Conservation (phyloP, 2,888 invertebrate genomes). For the Trichogramma dendrolimi region DNA sequence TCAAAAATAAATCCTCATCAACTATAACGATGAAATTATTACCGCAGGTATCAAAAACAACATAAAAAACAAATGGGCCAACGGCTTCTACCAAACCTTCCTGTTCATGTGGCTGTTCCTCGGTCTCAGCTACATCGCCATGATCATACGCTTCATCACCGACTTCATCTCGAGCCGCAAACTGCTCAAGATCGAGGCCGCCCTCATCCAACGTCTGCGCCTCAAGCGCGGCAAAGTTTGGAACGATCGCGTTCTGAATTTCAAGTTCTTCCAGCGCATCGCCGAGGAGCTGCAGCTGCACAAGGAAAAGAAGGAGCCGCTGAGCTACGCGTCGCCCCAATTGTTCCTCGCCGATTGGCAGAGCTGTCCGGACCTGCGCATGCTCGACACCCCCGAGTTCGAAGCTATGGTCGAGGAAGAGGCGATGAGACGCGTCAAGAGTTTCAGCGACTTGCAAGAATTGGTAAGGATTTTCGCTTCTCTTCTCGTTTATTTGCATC, state of each 20-base stretch:
- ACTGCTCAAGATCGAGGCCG: slow-evolving; percentile 70
- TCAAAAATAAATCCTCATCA: too few relatives aligned
- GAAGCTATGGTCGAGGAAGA: too few relatives aligned
- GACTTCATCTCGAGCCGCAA: slow-evolving; percentile 73
- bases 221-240: slow-evolving; percentile 75
- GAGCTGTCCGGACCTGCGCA: too few relatives aligned
- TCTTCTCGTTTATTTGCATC: not conserved
- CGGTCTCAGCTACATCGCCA: slow-evolving; percentile 84
- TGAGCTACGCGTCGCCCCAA: too few relatives aligned
- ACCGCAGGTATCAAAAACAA: slow-evolving; percentile 31
- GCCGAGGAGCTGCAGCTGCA: slow-evolving; percentile 79
- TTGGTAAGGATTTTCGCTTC: not conserved
- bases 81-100: slow-evolving; percentile 71
- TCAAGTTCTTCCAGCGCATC: slow-evolving; percentile 68
- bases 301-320: slow-evolving; percentile 66
- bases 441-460: too few relatives aligned
- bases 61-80: slow-evolving; percentile 53
- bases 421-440: too few relatives aligned
- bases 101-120: slow-evolving; percentile 86
- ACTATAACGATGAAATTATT: too few relatives aligned
- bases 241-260: slow-evolving; percentile 71
- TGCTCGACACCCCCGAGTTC: too few relatives aligned
- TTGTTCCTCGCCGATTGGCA: too few relatives aligned
- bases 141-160: slow-evolving; percentile 83
- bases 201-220: slow-evolving; percentile 71